These are phyloP conservation scores for Luidia sarsii DNA, from an alignment of 53 echinoderm and acorn worm genomes.

Conservation along the genomic window DNA sequence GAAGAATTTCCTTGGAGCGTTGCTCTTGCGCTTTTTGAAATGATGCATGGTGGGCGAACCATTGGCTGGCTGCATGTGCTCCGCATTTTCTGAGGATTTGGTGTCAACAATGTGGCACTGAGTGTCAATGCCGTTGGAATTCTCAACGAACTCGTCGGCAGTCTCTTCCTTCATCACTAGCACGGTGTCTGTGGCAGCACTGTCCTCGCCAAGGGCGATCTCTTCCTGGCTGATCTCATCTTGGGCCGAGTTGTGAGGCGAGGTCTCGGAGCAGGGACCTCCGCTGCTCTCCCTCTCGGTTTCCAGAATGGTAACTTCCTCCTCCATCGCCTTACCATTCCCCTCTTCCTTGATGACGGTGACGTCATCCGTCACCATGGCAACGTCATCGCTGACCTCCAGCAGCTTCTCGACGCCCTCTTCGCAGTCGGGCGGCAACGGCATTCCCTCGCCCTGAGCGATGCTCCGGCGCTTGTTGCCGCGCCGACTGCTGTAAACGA, in stretches of 20 bases:
- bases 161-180: slow-evolving; percentile 3
- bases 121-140: background rate
- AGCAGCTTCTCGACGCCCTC: background rate
- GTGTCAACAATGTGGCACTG: background rate
- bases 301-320: slow-evolving; percentile 1
- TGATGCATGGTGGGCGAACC: slow-evolving; percentile 39
- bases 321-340: background rate
- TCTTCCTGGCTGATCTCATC: slow-evolving; percentile 8
- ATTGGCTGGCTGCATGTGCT: slow-evolving; percentile 1
- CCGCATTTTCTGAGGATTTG: slow-evolving; percentile 5
- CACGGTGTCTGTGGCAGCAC: background rate
- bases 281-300: slow-evolving; percentile 1
- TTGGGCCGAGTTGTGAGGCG: background rate
- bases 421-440: background rate
- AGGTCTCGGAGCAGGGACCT: background rate
- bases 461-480: slow-evolving; percentile 10
- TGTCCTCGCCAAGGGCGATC: background rate
- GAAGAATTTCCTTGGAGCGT: slow-evolving; percentile 28
- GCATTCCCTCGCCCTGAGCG: background rate
- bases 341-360: slow-evolving; percentile 6
- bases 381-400: slow-evolving; percentile 3
- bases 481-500: slow-evolving; percentile 24
- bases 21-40: slow-evolving; percentile 52
- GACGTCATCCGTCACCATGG: slow-evolving; percentile 37
- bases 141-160: background rate